Evolutionary conservation across 2,888 invertebrate genomes (phyloP), one percentile per base, ranked within the genome.

Genomic region (Cheilosia soror): DNA sequence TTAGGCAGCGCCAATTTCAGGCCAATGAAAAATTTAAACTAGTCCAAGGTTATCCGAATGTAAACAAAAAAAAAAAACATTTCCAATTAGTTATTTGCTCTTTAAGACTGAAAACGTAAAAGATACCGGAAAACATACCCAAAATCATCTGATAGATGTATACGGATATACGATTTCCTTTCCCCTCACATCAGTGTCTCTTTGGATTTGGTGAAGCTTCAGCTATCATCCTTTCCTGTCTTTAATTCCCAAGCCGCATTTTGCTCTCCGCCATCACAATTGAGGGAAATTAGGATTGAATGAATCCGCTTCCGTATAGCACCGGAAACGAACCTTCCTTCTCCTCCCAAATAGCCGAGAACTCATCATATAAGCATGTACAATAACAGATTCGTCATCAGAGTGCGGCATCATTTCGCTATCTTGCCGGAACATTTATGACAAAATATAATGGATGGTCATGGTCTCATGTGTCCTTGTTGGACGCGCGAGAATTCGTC

Each of bases 371-470:
- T 29, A 65, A 57, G 51, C 62, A 47, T 20, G 53, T 37, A 53
- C 60, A 20, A 37, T n/a, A 68, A 53, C 62, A 66, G 60, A 76
- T 77, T 72, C 66, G 72, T 68, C 63, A 71, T 49, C 57, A 37
- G 47, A 20, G 60, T 63, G 40, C 13, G 53, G 40, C 47, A 65
- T 15, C 63, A 63, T 63, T 69, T 55, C 40, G 37, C 72, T 72
- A 63, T 78, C 71, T 78, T 78, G 40, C 63, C 78, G 49, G 47
- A 71, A 66, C 69, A 66, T 80, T 80, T 80, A 85, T 85, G 85
- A 85, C 85, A 72, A 85, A 81, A 80, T 63, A 77, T 81, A 85
- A 85, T 85, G 85, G 72, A 81, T 81, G 66, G 71, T 65, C 76
- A 53, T 65, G 62, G 76, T 81, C 63, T 63, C 81, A 81, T 66